A percentile compares a stretch with the other conserved stretches of the same genome.
These are phyloP conservation scores for Theocolax elegans DNA, from an alignment of 1,140 invertebrate genomes.

Conservation along the genomic window DNA sequence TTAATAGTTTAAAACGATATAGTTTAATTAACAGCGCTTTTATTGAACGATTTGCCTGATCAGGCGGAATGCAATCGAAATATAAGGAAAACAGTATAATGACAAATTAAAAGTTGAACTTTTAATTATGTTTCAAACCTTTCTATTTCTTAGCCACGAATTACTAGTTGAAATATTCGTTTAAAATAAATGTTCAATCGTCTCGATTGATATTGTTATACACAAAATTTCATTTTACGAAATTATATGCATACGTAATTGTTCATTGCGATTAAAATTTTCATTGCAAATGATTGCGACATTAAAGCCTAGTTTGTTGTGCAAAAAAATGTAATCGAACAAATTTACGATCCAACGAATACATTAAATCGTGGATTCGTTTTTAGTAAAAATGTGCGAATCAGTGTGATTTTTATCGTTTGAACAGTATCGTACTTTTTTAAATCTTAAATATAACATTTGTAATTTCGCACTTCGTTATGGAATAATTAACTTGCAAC, in stretches of 20 bases:
- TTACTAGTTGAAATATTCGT: not conserved
- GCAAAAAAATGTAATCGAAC: not conserved
- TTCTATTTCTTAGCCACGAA: not conserved
- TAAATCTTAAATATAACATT: no score
- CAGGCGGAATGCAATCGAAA: not conserved
- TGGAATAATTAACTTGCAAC: no score
- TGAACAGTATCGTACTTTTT: no score
- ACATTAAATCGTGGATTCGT: no score
- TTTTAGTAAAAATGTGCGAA: no score
- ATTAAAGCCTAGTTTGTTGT: not conserved
- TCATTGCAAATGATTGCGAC: not conserved
- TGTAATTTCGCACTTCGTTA: no score
- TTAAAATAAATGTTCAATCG: not conserved
- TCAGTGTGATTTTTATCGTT: no score
- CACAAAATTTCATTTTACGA: not conserved
- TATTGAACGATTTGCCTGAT: not conserved
- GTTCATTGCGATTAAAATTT: not conserved
- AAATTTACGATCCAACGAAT: no score
- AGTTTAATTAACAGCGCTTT: not conserved
- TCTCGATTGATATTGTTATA: not conserved
- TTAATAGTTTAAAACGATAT: not conserved
- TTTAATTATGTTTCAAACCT: slow-evolving; percentile 11
- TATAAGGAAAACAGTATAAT: not conserved
- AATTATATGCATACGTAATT: not conserved
- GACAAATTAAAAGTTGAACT: slow-evolving; percentile 15